Evolutionary conservation across 2,113 vertebrate species (phyloP).

Genomic region (Antigone vipio): DNA sequence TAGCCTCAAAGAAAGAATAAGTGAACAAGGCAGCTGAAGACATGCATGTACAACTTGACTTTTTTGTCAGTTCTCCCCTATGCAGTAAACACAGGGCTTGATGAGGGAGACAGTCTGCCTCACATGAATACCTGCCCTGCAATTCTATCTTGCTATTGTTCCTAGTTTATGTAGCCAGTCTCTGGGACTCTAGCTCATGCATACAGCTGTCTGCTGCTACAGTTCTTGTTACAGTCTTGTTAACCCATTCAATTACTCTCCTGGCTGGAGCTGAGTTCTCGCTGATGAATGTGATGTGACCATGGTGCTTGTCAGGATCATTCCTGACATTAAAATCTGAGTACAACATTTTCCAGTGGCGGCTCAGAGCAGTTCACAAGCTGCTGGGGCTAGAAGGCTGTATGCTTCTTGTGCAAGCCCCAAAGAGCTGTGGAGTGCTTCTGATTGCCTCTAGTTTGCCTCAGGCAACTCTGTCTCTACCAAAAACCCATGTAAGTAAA

Average conservation of each 20-base stretch:
- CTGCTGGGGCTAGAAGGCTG: background rate
- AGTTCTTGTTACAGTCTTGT: background rate
- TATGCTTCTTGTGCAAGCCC: background rate
- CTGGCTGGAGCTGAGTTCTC: background rate
- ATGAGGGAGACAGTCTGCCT: background rate
- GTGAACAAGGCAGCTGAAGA: background rate
- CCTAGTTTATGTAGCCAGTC: background rate
- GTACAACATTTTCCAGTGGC: background rate
- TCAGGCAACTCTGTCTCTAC: background rate
- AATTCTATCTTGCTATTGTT: background rate
- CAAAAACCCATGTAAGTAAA: background rate
- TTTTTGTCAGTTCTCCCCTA: background rate
- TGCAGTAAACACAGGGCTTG: background rate
- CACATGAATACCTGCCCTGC: background rate
- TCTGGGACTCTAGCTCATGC: background rate
- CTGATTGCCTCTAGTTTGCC: background rate
- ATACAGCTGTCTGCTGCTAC: background rate
- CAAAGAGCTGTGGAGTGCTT: background rate
- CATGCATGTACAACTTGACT: background rate
- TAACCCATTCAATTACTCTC: background rate
- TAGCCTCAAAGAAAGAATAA: background rate
- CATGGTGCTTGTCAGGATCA: background rate
- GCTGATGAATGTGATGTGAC: background rate
- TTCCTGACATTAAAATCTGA: background rate
- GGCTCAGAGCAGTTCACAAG: background rate